Evolutionary conservation across 1,140 invertebrate species (phyloP), one percentile per base, ranked within the genome.

Genomic region (Rhyacophila brunnea): DNA sequence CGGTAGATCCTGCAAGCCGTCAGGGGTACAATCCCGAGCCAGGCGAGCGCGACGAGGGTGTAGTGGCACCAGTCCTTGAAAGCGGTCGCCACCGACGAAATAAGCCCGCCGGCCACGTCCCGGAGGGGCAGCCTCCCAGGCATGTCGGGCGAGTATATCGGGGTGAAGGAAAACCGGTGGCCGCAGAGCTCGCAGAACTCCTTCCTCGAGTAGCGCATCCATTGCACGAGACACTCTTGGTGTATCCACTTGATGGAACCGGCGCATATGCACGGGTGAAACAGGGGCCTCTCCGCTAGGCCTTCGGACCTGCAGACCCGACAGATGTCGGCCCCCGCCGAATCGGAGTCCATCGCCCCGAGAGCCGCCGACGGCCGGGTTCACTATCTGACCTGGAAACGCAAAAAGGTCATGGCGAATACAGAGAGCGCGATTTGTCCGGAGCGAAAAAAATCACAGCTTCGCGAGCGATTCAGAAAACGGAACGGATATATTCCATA

Each of bases 161-260:
- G 96, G 69, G 93, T 96, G 72, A 99, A 99, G 2, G 95, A 95
- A 79, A 98, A 99, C 28, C 93, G 86, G 73, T 99, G 92, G 62
- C 96, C 95, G 74, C 98, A 99, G 62, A 99, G 80, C 78, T 99
- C 98, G 79, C 98, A 99, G 69, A 96, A 98, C 78, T 99, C 96
- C 80, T 99, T 99, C 56, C 95, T 85, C 42, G 95, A 98, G 74
- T 99, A 98, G 53, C 89, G 83, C 88, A 93, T 92, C 91, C 91
- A 93, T 75, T 92, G 91, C 58, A 92, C 85, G 28, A 93, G 77
- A 72, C 90, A 94, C 69, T 93, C 90, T 73, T 98, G 96, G 76
- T 99, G 97, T 43, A 99, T 98, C 83, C 91, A 99, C 80, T 98
- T 99, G 59, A 99, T 99, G 62, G 93, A 97, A 40, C 97, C 97